phyloP scores from a whole-genome alignment of 2,797 vertebrate species.

The Sebastiscus tertius region DNA sequence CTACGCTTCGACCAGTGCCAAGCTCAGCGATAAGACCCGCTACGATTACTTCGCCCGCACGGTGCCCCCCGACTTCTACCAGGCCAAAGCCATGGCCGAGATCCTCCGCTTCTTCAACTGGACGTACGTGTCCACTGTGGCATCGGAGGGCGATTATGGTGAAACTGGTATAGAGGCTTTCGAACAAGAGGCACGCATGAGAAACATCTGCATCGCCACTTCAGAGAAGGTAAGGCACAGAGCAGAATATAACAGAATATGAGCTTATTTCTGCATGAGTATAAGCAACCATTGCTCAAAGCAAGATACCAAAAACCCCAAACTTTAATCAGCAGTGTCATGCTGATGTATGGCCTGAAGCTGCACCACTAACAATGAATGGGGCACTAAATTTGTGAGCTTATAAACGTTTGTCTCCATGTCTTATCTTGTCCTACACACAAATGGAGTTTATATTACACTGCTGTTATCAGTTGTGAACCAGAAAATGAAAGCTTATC shows the following conservation, averaged over 20 bases:
- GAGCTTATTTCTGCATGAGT: neutral
- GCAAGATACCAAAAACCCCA: constrained; percentile 13
- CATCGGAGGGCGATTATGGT: constrained; percentile 96
- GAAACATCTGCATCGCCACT: constrained; percentile 98
- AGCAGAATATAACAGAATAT: neutral
- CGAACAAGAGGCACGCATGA: constrained; percentile 94
- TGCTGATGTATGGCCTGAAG: constrained; percentile 44
- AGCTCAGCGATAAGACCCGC: constrained; percentile 96
- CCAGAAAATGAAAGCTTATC: constrained; percentile 62
- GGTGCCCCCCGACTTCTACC: constrained; percentile 97
- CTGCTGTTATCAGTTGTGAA: constrained; percentile 52
- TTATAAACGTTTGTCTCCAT: constrained; percentile 54
- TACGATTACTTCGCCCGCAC: constrained; percentile 98
- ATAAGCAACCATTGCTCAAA: constrained; percentile 7
- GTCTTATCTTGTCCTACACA: constrained; percentile 56
- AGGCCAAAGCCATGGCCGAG: constrained; percentile 99
- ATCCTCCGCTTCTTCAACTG: constrained; percentile 97
- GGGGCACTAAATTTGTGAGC: constrained; percentile 37
- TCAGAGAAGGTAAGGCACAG: constrained; percentile 87
- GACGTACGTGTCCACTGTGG: constrained; percentile 98
- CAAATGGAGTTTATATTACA: constrained; percentile 65
- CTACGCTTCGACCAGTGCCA: constrained; percentile 98
- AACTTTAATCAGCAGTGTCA: constrained; percentile 48
- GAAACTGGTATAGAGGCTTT: constrained; percentile 98
- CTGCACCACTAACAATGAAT: constrained; percentile 24